phyloP scores from a whole-genome alignment of 2,888 invertebrate genomes.

The Artemia sinica region DNA sequence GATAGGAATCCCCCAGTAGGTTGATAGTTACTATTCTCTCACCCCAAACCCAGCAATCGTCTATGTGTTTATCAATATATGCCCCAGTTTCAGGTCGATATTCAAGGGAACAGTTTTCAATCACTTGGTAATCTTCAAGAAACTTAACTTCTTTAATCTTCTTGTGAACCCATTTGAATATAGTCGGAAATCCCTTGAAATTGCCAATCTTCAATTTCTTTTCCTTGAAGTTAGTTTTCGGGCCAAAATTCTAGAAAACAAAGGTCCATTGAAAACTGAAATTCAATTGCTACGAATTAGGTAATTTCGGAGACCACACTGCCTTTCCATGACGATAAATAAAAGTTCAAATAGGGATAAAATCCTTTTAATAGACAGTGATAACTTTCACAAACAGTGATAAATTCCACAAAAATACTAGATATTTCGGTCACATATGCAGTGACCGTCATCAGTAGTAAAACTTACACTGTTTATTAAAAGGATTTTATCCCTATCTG shows the following conservation, averaged over 20 bases:
- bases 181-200: conserved; percentile 73
- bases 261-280: not conserved
- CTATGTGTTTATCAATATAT: conserved; percentile 91
- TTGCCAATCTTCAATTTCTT: conserved; percentile 54
- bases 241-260: conserved; percentile 64
- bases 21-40: conserved; percentile 87
- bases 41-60: conserved; percentile 99
- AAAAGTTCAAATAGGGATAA: no score
- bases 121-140: conserved; percentile 53
- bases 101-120: conserved; percentile 90
- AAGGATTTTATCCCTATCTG: no score
- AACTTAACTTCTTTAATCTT: conserved; percentile 45
- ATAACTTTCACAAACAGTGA: no score
- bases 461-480: no score
- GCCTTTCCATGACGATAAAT: no score
- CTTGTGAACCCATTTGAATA: conserved; percentile 57
- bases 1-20: conserved; percentile 56
- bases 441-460: no score
- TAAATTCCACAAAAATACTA: no score
- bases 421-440: no score
- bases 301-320: no score
- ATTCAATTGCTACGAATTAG: no score
- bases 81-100: conserved; percentile 72
- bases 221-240: conserved; percentile 95
- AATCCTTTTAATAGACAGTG: no score